These are phyloP conservation scores for Okapia johnstoni DNA, from an alignment of 2,113 vertebrate genomes.

Conservation along the genomic window DNA sequence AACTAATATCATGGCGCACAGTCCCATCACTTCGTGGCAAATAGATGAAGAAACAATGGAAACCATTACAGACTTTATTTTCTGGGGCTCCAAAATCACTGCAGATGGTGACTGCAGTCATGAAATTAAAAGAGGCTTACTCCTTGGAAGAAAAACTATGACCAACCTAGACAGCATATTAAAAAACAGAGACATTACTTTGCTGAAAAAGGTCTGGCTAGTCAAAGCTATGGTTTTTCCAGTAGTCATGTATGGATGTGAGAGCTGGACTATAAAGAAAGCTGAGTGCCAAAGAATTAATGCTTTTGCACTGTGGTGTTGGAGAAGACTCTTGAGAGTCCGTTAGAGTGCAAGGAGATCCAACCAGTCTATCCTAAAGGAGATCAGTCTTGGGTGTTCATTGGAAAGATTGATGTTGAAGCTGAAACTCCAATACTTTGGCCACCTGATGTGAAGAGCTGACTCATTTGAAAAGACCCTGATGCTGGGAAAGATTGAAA, in stretches of 20 bases:
- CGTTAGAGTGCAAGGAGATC: neutral
- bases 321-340: neutral
- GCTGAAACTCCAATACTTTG: neutral
- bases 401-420: neutral
- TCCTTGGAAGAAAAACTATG: neutral
- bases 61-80: neutral
- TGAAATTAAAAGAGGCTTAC: neutral
- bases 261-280: neutral
- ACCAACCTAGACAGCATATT: neutral
- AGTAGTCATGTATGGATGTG: neutral
- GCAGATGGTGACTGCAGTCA: neutral
- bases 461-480: neutral
- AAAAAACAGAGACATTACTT: neutral
- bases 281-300: rapidly evolving
- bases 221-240: neutral
- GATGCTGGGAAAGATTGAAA: neutral
- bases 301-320: neutral
- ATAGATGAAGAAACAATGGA: neutral
- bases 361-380: neutral
- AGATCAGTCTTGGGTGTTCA: neutral
- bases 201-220: neutral
- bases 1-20: neutral
- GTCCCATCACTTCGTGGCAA: neutral
- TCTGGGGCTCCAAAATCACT: neutral
- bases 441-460: neutral